These are phyloP conservation scores for Tiaroga cobitis DNA, from an alignment of 2,797 vertebrate genomes.

Conservation along the genomic window DNA sequence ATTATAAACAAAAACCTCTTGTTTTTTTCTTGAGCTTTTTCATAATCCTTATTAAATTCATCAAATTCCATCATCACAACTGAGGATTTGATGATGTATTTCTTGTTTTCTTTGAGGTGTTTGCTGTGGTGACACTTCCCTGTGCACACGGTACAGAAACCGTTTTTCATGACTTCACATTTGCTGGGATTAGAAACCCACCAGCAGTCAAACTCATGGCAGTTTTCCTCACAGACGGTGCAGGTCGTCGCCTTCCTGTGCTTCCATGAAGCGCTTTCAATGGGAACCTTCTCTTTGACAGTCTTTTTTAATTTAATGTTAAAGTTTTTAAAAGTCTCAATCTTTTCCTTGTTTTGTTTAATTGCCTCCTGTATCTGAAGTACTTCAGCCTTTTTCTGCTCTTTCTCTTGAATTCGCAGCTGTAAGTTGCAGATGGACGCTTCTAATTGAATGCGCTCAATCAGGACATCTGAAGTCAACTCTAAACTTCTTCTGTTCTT, in stretches of 20 bases:
- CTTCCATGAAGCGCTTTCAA: not conserved
- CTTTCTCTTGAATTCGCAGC: not conserved
- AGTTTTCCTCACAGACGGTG: not conserved
- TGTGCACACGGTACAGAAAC: not conserved
- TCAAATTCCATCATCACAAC: not conserved
- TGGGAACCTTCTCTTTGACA: not conserved
- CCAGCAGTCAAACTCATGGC: slow-evolving; percentile 22
- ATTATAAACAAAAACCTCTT: not conserved
- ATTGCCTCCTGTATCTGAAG: not conserved
- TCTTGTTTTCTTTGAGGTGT: not conserved
- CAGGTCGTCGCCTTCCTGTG: not conserved
- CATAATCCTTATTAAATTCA: not conserved
- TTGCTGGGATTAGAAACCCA: not conserved
- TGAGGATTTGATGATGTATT: not conserved
- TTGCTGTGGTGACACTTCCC: not conserved
- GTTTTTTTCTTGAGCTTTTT: not conserved
- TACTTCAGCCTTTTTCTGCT: fast-evolving
- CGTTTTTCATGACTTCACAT: not conserved
- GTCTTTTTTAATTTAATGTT: not conserved
- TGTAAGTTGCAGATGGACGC: not conserved
- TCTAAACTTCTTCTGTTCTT: not conserved
- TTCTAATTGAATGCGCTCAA: not conserved
- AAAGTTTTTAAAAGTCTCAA: not conserved
- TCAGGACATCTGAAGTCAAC: not conserved
- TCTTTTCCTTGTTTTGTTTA: not conserved